A percentile compares a stretch with the other conserved stretches of the same genome.
Conservation (phyloP, 1,140 invertebrate species). For the Homarus americanus region DNA sequence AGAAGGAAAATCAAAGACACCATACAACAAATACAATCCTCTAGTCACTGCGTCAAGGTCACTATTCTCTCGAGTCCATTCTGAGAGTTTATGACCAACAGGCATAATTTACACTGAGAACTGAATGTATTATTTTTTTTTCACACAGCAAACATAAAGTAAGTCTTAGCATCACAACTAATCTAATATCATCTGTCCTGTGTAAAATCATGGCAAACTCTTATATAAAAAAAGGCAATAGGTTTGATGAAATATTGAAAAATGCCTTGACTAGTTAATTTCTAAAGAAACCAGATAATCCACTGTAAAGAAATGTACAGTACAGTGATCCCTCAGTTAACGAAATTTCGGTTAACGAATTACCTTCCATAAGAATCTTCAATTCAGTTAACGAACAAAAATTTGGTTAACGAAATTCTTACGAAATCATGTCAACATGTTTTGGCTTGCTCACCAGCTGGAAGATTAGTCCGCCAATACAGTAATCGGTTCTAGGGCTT, state of each 20-base stretch:
- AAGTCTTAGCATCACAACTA: not conserved
- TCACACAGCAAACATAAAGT: slow-evolving; percentile 20
- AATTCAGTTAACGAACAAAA: no score
- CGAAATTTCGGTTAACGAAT: no score
- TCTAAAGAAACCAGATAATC: not conserved
- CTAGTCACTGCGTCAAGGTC: slow-evolving; percentile 57
- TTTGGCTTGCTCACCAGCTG: no score
- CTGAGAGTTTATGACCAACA: slow-evolving; percentile 11
- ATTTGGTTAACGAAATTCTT: no score
- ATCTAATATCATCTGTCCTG: slow-evolving; percentile 29
- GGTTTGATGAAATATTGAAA: not conserved
- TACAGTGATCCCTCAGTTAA: no score
- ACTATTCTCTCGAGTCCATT: not conserved
- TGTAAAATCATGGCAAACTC: slow-evolving; percentile 1
- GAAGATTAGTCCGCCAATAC: no score
- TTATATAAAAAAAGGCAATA: not conserved
- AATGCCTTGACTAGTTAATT: not conserved
- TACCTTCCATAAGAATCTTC: no score
- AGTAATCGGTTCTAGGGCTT: no score
- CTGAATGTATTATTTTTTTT: not conserved
- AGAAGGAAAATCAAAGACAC: slow-evolving; percentile 65
- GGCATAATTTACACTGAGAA: not conserved
- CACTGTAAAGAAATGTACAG: not conserved
- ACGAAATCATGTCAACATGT: no score
- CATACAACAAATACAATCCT: slow-evolving; percentile 69